A percentile compares a stretch with the other conserved stretches of the same genome.
These are phyloP conservation scores for Ceraclea dissimilis DNA, from an alignment of 2,888 invertebrate species.

Conservation along the genomic window DNA sequence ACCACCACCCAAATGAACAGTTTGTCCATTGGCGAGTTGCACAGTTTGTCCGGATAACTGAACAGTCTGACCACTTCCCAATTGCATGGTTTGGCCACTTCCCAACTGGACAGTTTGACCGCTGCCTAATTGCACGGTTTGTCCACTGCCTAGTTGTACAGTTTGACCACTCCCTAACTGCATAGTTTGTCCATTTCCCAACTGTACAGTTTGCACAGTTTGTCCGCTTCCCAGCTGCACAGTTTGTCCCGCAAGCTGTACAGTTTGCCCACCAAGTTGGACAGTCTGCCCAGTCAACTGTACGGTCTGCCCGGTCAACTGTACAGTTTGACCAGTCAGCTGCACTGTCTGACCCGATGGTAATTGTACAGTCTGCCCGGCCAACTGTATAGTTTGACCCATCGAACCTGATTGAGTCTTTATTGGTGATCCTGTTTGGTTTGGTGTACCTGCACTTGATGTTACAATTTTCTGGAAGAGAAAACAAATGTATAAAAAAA, in stretches of 20 bases:
- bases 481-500: neutral
- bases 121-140: conserved; percentile 33
- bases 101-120: conserved; percentile 38
- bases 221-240: conserved; percentile 39
- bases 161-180: conserved; percentile 38
- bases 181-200: conserved; percentile 37
- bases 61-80: conserved; percentile 34
- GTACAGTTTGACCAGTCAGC: conserved; percentile 43
- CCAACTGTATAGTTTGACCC: conserved; percentile 32
- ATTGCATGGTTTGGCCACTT: conserved; percentile 38
- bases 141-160: conserved; percentile 35
- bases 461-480: conserved; percentile 7
- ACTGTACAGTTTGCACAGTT: conserved; percentile 38
- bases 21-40: conserved; percentile 38
- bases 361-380: conserved; percentile 39
- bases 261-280: conserved; percentile 29
- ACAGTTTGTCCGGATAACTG: conserved; percentile 34
- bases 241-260: conserved; percentile 49
- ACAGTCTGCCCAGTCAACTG: conserved; percentile 33
- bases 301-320: conserved; percentile 43
- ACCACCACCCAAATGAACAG: conserved; percentile 43
- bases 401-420: conserved; percentile 11
- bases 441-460: conserved; percentile 20
- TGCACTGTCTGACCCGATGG: conserved; percentile 44
- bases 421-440: conserved; percentile 25